Conservation (phyloP, 2,797 vertebrate genomes). For the Peromyscus eremicus region DNA sequence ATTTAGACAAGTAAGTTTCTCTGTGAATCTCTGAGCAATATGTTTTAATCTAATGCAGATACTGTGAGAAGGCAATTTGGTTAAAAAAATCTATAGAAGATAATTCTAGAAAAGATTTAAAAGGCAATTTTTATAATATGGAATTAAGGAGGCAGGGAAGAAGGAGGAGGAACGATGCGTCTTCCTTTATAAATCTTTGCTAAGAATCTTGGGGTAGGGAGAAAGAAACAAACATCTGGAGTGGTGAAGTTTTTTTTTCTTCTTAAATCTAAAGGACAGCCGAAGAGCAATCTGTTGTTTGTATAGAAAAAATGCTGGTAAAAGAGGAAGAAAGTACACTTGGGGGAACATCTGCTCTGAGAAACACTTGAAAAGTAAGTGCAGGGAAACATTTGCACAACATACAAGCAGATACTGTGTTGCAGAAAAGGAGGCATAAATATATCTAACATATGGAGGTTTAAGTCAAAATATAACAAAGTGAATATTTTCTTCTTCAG, state of each 20-base stretch:
- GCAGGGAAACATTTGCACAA: slow-evolving; percentile 79
- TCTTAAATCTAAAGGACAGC: slow-evolving; percentile 84
- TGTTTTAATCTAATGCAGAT: not conserved
- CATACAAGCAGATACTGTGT: slow-evolving; percentile 19
- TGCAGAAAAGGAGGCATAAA: slow-evolving; percentile 66
- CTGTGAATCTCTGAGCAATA: not conserved
- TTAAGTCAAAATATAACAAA: not conserved
- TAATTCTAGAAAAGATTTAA: slow-evolving; percentile 6
- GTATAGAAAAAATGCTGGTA: slow-evolving; percentile 78
- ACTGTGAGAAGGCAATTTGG: not conserved
- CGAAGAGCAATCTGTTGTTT: slow-evolving; percentile 88
- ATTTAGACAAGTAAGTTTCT: slow-evolving; percentile 1
- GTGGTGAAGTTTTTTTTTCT: slow-evolving; percentile 70
- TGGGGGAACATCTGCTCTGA: slow-evolving; percentile 81
- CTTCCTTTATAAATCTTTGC: slow-evolving; percentile 32
- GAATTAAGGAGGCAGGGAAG: not conserved
- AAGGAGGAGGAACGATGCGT: not conserved
- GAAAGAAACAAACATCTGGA: slow-evolving; percentile 79
- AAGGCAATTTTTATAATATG: slow-evolving; percentile 15
- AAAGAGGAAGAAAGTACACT: slow-evolving; percentile 84
- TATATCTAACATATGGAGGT: slow-evolving; percentile 12
- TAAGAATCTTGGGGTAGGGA: slow-evolving; percentile 17
- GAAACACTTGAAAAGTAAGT: slow-evolving; percentile 84
- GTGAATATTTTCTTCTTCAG: not conserved
- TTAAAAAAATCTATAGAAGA: not conserved